phyloP scores from a whole-genome alignment of 2,888 invertebrate genomes.

The Brachynemurus nebulosus region DNA sequence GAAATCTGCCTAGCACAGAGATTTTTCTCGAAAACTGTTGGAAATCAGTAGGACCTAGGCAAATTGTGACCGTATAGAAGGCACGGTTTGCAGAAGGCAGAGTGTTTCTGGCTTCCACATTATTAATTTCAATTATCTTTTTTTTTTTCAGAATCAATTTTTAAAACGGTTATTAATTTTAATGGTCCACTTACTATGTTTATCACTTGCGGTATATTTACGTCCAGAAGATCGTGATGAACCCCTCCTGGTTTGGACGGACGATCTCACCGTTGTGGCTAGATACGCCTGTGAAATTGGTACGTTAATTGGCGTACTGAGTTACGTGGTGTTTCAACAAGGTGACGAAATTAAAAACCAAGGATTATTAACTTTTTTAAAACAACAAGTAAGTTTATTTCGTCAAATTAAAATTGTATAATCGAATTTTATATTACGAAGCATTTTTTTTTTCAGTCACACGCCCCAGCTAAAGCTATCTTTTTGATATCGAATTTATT shows the following conservation, averaged over 20 bases:
- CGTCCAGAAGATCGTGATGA: constrained; percentile 55
- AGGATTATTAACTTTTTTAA: constrained; percentile 76
- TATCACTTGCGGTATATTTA: constrained; percentile 84
- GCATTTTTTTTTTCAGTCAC: constrained; percentile 45
- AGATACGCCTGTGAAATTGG: constrained; percentile 71
- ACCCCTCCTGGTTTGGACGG: constrained; percentile 38
- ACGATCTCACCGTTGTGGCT: constrained; percentile 35
- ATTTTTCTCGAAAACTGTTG: no score
- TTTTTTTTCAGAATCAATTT: constrained; percentile 67
- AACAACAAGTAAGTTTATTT: constrained; percentile 87
- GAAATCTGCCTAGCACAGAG: no score
- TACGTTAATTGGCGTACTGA: constrained; percentile 72
- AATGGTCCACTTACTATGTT: constrained; percentile 69
- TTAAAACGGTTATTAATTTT: constrained; percentile 80
- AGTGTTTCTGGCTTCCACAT: no score
- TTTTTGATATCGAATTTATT: constrained; percentile 85
- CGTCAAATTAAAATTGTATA: background rate
- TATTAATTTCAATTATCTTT: constrained; percentile 6
- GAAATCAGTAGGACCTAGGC: no score
- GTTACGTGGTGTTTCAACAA: constrained; percentile 82
- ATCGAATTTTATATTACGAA: constrained; percentile 1
- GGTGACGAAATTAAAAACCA: constrained; percentile 92
- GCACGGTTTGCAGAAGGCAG: no score
- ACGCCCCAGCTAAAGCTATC: constrained; percentile 89
- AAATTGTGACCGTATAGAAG: no score